phyloP scores from a whole-genome alignment of 2,113 vertebrate genomes.

The Austrofundulus limnaeus region DNA sequence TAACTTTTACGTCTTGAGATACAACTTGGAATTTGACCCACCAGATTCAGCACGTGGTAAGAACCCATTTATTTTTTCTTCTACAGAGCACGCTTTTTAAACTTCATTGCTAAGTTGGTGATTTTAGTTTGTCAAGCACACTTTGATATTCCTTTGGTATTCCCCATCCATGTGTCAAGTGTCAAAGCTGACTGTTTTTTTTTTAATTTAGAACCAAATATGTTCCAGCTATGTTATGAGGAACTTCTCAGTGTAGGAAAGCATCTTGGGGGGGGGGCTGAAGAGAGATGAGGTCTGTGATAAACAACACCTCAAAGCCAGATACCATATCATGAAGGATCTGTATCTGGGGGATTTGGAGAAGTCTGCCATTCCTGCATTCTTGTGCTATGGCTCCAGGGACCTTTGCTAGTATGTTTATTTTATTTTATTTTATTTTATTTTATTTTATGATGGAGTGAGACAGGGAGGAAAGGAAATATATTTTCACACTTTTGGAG shows the following conservation, averaged over 20 bases:
- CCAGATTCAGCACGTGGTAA: conserved; percentile 97
- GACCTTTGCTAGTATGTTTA: conserved; percentile 54
- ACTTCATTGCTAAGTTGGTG: conserved; percentile 28
- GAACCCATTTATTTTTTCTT: conserved; percentile 34
- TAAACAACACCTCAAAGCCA: conserved; percentile 78
- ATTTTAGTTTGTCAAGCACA: conserved; percentile 47
- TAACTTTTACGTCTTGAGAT: conserved; percentile 98
- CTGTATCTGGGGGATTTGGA: conserved; percentile 68
- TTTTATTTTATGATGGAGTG: conserved; percentile 37
- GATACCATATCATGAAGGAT: conserved; percentile 77
- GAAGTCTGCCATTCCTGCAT: conserved; percentile 66
- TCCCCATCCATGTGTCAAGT: conserved; percentile 58
- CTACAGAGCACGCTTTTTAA: conserved; percentile 36
- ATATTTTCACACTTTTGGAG: conserved; percentile 65
- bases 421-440: conserved; percentile 5
- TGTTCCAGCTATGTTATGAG: conserved; percentile 70
- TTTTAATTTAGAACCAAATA: conserved; percentile 80
- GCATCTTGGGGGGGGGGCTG: conserved; percentile 46
- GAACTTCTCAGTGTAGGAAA: conserved; percentile 64
- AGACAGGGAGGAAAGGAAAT: conserved; percentile 41
- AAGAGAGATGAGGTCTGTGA: conserved; percentile 56
- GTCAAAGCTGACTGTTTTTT: conserved; percentile 74
- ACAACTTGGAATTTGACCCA: conserved; percentile 94
- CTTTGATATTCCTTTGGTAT: conserved; percentile 57
- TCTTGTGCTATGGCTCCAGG: conserved; percentile 56